These are phyloP conservation scores for Gorilla gorilla DNA, from an alignment of 2,113 vertebrate species.

Conservation along the genomic window DNA sequence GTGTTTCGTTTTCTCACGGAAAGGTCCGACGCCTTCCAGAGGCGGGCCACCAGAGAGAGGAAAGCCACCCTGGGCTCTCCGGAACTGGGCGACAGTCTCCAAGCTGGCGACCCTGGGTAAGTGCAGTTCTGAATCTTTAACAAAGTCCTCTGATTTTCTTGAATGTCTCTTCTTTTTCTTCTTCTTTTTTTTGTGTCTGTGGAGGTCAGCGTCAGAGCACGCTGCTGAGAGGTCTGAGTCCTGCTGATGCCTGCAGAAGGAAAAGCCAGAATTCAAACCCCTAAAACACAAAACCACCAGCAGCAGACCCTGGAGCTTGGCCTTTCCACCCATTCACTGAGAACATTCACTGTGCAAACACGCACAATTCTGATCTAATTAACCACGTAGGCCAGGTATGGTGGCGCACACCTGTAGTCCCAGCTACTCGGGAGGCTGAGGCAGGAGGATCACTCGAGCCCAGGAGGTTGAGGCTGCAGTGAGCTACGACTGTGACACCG, in stretches of 20 bases:
- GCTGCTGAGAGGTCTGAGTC: conserved; percentile 84
- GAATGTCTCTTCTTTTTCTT: conserved; percentile 86
- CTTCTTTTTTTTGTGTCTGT: conserved; percentile 91
- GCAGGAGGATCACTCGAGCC: no score
- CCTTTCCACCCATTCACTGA: accelerated
- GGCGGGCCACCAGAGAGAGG: conserved; percentile 43
- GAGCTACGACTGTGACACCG: neutral
- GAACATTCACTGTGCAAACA: accelerated
- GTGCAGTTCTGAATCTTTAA: conserved; percentile 59
- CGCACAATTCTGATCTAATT: neutral
- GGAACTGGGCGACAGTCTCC: conserved; percentile 58
- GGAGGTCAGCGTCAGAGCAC: conserved; percentile 82
- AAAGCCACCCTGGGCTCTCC: conserved; percentile 59
- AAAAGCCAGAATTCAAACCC: conserved; percentile 19
- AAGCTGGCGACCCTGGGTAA: conserved; percentile 59
- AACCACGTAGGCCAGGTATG: neutral
- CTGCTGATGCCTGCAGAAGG: conserved; percentile 78
- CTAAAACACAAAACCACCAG: no score
- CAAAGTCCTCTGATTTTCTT: conserved; percentile 77
- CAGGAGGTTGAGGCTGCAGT: neutral
- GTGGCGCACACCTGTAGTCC: neutral
- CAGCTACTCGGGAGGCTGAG: neutral
- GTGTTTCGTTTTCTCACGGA: conserved; percentile 58
- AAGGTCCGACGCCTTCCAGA: conserved; percentile 75
- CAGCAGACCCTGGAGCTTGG: accelerated